Evolutionary conservation across 2,888 invertebrate genomes (phyloP), one percentile per base, ranked within the genome.

Genomic region (Penaeus monodon): DNA sequence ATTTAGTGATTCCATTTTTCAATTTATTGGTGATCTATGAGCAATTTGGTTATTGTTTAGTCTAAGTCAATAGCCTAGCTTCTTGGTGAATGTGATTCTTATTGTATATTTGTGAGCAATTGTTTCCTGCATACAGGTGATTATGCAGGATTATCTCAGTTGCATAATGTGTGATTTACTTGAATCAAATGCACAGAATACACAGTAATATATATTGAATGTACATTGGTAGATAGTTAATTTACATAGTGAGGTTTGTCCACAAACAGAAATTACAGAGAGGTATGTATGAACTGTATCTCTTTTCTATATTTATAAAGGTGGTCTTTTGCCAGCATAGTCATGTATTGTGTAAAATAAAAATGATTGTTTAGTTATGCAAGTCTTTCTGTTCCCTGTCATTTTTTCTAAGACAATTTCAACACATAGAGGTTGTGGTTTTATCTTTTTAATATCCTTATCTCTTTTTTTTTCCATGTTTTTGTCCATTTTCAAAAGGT

Each of bases 291-390:
- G 86, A 82, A 79, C 83, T 83, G 79, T 85, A 87, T 87, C 86
- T 87, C 86, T 87, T 87, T 87, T 87, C 86, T 87, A 87, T 87
- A 87, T 87, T 87, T 87, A 87, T 87, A 87, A 87, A 81, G 77
- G 86, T 87, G 86, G 83, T 83, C 86, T 87, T 87, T 87, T 87
- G 86, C 86, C 86, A 87, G 63, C 86, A 87, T 87, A 87, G 86
- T 87, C 86, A 87, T 87, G 86, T 87, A 87, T 78, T 87, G 86
- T 87, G 86, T 87, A 87, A 87, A 87, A 87, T 87, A 87, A 87
- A 87, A 87, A 87, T 87, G 86, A 87, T 87, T 87, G 86, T 87
- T 87, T 87, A 87, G 86, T 82, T 86, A 84, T 27, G 57, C 29
- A 73, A 57, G 57, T 57, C 57, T 12, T 57, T 57, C 17, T 57